Conservation (phyloP, 2,797 vertebrate species). For the Scarus forsteni region DNA sequence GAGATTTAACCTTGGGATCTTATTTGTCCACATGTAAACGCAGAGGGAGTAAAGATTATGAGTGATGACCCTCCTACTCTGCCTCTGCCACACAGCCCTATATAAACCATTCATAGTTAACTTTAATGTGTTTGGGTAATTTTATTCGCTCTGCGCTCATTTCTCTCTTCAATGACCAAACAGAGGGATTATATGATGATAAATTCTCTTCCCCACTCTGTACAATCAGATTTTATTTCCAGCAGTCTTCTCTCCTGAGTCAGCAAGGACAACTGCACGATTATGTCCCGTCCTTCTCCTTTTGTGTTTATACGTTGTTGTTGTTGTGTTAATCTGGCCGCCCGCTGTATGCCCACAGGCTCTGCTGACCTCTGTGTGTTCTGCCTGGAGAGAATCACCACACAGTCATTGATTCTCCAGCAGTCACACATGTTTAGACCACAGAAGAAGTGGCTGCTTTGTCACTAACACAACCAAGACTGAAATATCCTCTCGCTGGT, state of each 20-base stretch:
- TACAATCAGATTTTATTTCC: constrained; percentile 30
- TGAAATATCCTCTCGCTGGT: constrained; percentile 31
- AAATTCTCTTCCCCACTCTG: constrained; percentile 5
- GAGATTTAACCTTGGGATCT: constrained; percentile 12
- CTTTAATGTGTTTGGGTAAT: not conserved
- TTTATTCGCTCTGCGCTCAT: constrained; percentile 3
- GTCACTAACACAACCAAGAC: not conserved
- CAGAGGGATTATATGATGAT: constrained; percentile 12
- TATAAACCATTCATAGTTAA: not conserved
- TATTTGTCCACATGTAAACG: constrained; percentile 1
- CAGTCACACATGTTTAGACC: not conserved
- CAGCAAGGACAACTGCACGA: constrained; percentile 30
- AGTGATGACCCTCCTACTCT: not conserved
- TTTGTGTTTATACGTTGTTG: constrained; percentile 21
- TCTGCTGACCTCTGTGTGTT: constrained; percentile 36
- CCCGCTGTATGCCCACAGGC: constrained; percentile 20
- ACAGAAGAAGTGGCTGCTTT: not conserved
- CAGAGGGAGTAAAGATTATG: constrained; percentile 1
- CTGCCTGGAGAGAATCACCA: constrained; percentile 3
- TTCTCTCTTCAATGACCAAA: not conserved
- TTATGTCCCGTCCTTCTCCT: constrained; percentile 23
- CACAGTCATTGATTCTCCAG: constrained; percentile 17
- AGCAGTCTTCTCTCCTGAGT: constrained; percentile 25
- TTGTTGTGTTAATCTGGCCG: constrained; percentile 42
- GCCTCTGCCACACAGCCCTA: not conserved